Evolutionary conservation across 2,113 vertebrate genomes (phyloP).

Genomic region (Casuarius casuarius): DNA sequence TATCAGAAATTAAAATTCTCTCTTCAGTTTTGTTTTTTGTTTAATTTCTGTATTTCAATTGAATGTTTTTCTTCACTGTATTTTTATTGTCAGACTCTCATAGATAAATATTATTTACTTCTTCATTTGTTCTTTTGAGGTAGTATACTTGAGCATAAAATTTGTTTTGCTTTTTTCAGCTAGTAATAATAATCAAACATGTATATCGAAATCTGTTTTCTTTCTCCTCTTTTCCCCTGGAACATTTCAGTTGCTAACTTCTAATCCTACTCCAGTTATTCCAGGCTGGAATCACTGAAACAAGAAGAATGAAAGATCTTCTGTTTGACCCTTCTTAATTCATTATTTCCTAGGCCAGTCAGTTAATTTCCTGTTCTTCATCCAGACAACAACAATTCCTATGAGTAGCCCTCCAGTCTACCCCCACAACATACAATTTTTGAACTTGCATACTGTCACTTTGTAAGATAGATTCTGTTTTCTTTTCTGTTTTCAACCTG

Average conservation of each 20-base stretch:
- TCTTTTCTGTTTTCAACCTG: not conserved
- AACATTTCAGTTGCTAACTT: not conserved
- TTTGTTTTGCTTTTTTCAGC: constrained; percentile 40
- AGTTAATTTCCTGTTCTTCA: not conserved
- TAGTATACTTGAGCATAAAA: constrained; percentile 12
- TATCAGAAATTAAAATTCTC: not conserved
- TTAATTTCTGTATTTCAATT: constrained; percentile 44
- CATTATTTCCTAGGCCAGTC: not conserved
- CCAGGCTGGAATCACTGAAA: not conserved
- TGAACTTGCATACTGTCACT: not conserved
- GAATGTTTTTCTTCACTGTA: constrained; percentile 9
- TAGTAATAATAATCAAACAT: constrained; percentile 22
- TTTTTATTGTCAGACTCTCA: constrained; percentile 56
- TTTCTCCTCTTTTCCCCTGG: not conserved
- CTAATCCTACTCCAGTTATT: not conserved
- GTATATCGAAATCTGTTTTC: not conserved
- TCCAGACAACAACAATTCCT: not conserved
- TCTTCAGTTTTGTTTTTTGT: constrained; percentile 24
- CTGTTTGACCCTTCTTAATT: not conserved
- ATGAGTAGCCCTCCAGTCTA: not conserved
- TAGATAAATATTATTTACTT: constrained; percentile 35
- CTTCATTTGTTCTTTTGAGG: constrained; percentile 14
- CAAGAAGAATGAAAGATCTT: not conserved
- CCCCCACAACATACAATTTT: not conserved
- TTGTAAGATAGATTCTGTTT: not conserved